Conservation (phyloP, 2,113 vertebrate species). For the Turdus rufiventris region DNA sequence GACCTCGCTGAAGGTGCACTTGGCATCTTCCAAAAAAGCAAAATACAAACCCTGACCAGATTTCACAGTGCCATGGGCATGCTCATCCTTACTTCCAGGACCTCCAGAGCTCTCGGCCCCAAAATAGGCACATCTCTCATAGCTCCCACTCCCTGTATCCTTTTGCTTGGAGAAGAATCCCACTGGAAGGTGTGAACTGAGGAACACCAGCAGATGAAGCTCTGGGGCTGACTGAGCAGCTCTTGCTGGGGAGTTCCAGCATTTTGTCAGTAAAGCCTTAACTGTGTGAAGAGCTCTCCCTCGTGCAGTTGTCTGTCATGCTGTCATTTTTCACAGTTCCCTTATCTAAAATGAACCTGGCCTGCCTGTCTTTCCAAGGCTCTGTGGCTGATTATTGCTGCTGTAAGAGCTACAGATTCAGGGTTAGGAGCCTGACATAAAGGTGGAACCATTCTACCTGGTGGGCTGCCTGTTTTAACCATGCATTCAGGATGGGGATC, state of each 20-base stretch:
- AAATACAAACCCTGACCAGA: not conserved
- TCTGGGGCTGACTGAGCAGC: not conserved
- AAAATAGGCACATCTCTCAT: not conserved
- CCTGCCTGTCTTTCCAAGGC: not conserved
- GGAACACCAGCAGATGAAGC: not conserved
- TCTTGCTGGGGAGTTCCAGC: not conserved
- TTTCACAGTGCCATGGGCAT: not conserved
- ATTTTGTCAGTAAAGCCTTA: not conserved
- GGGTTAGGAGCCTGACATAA: not conserved
- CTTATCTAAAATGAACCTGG: slow-evolving; percentile 17
- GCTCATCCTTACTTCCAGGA: not conserved
- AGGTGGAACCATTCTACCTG: not conserved
- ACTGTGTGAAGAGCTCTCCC: not conserved
- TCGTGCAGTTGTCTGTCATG: not conserved
- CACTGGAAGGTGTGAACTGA: not conserved
- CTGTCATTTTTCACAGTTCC: not conserved
- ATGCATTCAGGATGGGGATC: not conserved
- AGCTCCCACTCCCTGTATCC: not conserved
- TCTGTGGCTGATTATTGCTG: not conserved
- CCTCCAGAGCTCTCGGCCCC: not conserved
- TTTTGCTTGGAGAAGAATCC: not conserved
- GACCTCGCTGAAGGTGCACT: accelerated
- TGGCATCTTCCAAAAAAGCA: not conserved
- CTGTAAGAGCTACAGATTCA: not conserved
- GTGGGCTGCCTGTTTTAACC: not conserved